Conservation (phyloP, 2,113 vertebrate genomes). For the Recurvirostra avosetta region DNA sequence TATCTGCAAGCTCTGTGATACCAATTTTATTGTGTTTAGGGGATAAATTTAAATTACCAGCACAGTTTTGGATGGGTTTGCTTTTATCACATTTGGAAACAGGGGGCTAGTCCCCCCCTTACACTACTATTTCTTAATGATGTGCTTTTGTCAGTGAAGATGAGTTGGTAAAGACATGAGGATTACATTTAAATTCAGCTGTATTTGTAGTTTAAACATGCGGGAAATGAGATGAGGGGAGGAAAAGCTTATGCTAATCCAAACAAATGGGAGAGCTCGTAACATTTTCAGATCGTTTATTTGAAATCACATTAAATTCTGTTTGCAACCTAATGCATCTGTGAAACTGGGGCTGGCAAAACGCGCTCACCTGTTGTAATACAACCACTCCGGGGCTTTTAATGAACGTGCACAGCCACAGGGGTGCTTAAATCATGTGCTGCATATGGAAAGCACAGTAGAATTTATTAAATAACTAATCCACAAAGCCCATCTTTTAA, state of each 20-base stretch:
- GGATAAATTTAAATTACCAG: not conserved
- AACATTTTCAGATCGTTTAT: constrained; percentile 21
- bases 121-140: constrained; percentile 26
- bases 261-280: constrained; percentile 2
- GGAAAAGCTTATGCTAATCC: constrained; percentile 52
- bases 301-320: constrained; percentile 30
- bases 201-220: constrained; percentile 42
- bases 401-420: not conserved
- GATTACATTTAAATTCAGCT: constrained; percentile 53
- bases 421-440: not conserved
- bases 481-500: not conserved
- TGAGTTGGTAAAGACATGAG: constrained; percentile 36
- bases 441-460: not conserved
- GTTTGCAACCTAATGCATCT: not conserved
- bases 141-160: constrained; percentile 27
- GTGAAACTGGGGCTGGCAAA: not conserved
- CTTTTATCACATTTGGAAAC: not conserved
- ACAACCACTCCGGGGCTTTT: not conserved
- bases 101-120: not conserved
- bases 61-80: not conserved
- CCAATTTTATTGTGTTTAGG: not conserved
- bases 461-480: not conserved
- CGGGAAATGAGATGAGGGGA: constrained; percentile 38
- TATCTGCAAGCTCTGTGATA: not conserved
- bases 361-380: not conserved